Conservation (phyloP, 2,797 vertebrate genomes). For the Myotis daubentonii region DNA sequence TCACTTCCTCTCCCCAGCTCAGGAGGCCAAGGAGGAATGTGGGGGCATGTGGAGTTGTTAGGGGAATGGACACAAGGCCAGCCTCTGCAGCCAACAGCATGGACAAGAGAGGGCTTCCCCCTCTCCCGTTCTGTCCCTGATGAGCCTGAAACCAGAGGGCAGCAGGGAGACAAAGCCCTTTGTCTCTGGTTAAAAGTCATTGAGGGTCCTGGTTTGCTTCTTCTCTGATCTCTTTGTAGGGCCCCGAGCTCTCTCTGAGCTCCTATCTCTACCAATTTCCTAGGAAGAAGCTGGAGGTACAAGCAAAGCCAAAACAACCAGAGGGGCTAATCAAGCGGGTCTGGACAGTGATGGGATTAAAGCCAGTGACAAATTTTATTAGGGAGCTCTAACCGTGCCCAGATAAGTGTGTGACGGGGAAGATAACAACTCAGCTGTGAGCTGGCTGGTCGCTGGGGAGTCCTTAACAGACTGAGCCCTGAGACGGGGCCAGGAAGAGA, state of each 20-base stretch:
- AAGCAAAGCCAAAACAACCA: slow-evolving; percentile 65
- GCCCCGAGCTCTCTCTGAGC: not conserved
- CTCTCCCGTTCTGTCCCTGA: not conserved
- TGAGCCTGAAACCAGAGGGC: not conserved
- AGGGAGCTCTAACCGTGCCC: slow-evolving; percentile 68
- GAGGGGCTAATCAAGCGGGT: slow-evolving; percentile 61
- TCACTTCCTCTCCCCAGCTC: not conserved
- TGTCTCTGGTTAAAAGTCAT: not conserved
- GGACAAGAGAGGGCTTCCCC: accelerated
- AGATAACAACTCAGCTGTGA: slow-evolving; percentile 71
- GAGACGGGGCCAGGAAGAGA: not conserved
- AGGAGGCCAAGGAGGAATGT: not conserved
- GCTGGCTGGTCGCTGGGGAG: slow-evolving; percentile 46
- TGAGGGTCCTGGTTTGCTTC: not conserved
- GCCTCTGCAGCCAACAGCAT: not conserved
- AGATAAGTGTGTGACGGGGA: slow-evolving; percentile 69
- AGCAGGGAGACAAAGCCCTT: not conserved
- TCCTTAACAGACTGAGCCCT: slow-evolving; percentile 53
- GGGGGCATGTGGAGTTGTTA: accelerated
- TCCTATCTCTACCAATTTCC: not conserved
- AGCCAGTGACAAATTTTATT: slow-evolving; percentile 76
- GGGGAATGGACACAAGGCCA: not conserved
- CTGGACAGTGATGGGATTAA: slow-evolving; percentile 71
- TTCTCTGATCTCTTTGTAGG: not conserved
- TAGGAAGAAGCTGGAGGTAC: not conserved